Conservation (phyloP, 1,140 invertebrate genomes). For the Apis dorsata region DNA sequence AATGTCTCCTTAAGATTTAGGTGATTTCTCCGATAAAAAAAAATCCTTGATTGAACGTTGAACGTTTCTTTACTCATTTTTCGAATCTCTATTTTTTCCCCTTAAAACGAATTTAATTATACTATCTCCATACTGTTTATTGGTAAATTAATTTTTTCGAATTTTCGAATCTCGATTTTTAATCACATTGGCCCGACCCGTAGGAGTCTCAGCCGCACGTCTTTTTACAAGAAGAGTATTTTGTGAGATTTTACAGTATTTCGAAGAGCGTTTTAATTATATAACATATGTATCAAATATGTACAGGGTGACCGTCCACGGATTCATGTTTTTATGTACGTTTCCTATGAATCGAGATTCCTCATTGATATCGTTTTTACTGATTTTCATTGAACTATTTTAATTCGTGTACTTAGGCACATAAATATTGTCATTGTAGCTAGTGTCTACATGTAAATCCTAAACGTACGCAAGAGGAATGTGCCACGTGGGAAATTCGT, state of each 20-base stretch:
- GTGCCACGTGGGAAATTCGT: slow-evolving; percentile 46
- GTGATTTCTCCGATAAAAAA: slow-evolving; percentile 49
- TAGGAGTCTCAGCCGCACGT: slow-evolving; percentile 73
- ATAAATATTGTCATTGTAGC: slow-evolving; percentile 39
- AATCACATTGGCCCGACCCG: slow-evolving; percentile 69
- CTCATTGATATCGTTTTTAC: slow-evolving; percentile 65
- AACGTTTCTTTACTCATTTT: slow-evolving; percentile 49
- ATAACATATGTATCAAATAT: slow-evolving; percentile 74
- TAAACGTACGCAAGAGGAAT: slow-evolving; percentile 29
- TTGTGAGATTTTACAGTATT: slow-evolving; percentile 80
- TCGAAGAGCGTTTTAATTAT: slow-evolving; percentile 78
- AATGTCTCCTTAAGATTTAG: slow-evolving; percentile 59
- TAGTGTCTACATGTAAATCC: slow-evolving; percentile 36
- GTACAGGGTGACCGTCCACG: slow-evolving; percentile 76
- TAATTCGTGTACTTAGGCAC: slow-evolving; percentile 58
- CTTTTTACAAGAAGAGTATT: slow-evolving; percentile 78
- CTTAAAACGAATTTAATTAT: slow-evolving; percentile 37
- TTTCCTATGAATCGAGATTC: slow-evolving; percentile 70
- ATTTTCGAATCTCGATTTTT: slow-evolving; percentile 73
- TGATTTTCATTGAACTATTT: slow-evolving; percentile 44
- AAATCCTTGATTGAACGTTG: slow-evolving; percentile 35
- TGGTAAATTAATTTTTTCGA: slow-evolving; percentile 44
- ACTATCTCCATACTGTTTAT: slow-evolving; percentile 44
- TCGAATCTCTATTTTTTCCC: slow-evolving; percentile 53
- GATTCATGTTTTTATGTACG: slow-evolving; percentile 72